Conservation (phyloP, 2,888 invertebrate species). For the Drosophila mercatorum region DNA sequence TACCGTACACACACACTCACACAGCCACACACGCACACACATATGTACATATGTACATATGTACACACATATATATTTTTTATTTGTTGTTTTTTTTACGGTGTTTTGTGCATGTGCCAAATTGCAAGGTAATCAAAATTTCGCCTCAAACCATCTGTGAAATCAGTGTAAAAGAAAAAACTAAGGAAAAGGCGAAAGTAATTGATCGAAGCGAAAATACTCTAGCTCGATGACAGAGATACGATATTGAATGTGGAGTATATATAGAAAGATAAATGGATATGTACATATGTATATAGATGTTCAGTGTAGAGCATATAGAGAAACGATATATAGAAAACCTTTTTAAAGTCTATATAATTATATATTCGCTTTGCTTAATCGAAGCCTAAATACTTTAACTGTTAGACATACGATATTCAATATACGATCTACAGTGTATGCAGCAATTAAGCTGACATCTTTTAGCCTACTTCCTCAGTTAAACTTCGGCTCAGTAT, state of each 20-base stretch:
- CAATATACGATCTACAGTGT: background rate
- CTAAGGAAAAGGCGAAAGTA: background rate
- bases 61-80: constrained; percentile 3
- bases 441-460: no score
- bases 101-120: constrained; percentile 26
- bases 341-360: no score
- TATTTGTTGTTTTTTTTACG: constrained; percentile 17
- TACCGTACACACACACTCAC: constrained; percentile 12
- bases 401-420: background rate
- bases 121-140: constrained; percentile 44
- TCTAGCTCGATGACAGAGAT: background rate
- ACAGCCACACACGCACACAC: background rate
- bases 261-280: background rate
- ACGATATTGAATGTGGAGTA: background rate
- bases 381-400: background rate
- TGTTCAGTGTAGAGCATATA: no score
- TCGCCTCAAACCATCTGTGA: constrained; percentile 23
- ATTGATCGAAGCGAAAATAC: constrained; percentile 1
- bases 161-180: constrained; percentile 22
- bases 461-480: no score
- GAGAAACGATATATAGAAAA: no score
- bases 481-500: background rate
- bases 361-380: background rate
- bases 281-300: no score
- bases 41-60: background rate